phyloP scores from a whole-genome alignment of 2,113 vertebrate genomes.

The Hipposideros armiger region DNA sequence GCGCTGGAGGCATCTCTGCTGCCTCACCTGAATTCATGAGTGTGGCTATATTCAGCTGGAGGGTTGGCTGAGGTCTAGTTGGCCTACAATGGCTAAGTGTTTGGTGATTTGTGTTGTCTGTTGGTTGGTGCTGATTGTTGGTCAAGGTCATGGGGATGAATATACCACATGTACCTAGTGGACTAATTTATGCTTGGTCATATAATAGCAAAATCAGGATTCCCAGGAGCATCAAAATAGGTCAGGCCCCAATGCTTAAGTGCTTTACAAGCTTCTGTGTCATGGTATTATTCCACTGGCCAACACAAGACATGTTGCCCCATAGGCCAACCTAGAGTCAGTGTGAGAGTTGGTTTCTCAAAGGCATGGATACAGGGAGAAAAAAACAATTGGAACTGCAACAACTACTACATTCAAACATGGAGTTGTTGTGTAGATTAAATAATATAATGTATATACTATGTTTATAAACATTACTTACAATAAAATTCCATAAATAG shows the following conservation, averaged over 20 bases:
- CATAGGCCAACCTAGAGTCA: neutral
- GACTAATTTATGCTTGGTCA: neutral
- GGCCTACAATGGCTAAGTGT: neutral
- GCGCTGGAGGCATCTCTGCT: neutral
- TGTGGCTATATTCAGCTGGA: neutral
- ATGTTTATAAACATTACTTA: conserved; percentile 35
- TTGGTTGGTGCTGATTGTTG: neutral
- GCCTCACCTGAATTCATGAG: neutral
- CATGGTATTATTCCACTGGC: neutral
- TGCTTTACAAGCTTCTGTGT: neutral
- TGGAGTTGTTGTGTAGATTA: neutral
- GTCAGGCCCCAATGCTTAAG: neutral
- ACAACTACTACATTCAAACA: neutral
- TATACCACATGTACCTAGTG: neutral
- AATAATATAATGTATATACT: neutral
- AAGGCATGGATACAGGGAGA: neutral
- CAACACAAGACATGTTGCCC: neutral
- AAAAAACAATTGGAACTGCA: neutral
- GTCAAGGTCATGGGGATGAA: neutral
- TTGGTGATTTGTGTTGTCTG: neutral
- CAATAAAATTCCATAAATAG: neutral
- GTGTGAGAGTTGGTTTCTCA: neutral
- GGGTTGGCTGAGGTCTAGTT: neutral
- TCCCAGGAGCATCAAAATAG: neutral
- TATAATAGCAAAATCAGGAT: neutral